These are phyloP conservation scores for Equus quagga DNA, from an alignment of 2,113 vertebrate species.

Conservation along the genomic window DNA sequence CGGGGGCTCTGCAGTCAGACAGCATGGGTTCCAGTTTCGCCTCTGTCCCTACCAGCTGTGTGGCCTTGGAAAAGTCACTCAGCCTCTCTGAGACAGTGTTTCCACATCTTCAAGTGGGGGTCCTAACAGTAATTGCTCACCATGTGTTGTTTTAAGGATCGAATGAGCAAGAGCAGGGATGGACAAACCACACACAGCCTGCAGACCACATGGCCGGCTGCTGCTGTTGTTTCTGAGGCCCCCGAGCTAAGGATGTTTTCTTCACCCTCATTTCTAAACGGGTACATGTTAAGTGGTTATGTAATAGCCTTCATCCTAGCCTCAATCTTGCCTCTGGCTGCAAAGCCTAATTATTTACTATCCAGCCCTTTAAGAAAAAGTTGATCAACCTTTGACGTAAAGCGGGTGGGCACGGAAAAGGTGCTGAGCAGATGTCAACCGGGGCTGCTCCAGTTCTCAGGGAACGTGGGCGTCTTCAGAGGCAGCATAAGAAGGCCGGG, in stretches of 20 bases:
- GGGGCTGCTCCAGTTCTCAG: neutral
- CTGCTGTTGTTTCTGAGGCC: neutral
- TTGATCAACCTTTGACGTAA: neutral
- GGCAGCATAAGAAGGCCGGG: neutral
- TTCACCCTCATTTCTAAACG: neutral
- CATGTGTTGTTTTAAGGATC: neutral
- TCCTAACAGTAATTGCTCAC: neutral
- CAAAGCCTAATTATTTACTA: neutral
- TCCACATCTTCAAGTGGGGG: neutral
- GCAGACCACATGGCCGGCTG: too few species aligned
- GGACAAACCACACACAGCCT: neutral
- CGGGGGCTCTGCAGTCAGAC: neutral
- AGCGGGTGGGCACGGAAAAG: neutral
- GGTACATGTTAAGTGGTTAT: neutral
- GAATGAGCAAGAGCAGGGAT: neutral
- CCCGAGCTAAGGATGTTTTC: neutral
- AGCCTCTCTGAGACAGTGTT: neutral
- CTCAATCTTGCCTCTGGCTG: neutral
- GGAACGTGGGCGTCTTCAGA: neutral
- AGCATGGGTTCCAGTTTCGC: neutral
- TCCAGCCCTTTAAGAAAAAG: neutral
- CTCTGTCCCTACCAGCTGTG: neutral
- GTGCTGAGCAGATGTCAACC: neutral
- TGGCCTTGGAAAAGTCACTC: neutral
- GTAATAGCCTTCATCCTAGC: neutral